Evolutionary conservation across 2,888 invertebrate genomes (phyloP).

Genomic region (Neuroscelio doddi): DNA sequence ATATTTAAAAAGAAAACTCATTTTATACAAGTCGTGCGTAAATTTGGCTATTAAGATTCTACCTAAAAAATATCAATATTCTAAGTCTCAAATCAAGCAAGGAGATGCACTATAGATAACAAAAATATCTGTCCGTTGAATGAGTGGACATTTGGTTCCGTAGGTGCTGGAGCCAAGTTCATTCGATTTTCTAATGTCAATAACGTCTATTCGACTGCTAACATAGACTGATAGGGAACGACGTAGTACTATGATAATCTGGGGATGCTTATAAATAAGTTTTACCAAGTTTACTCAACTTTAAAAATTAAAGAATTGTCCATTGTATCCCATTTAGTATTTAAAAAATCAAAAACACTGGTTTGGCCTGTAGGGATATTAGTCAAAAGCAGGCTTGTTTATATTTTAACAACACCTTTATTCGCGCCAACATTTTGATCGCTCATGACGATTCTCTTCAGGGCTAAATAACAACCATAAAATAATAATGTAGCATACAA

Average conservation of each 20-base stretch:
- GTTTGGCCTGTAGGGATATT: too few species aligned
- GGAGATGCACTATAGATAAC: constrained; percentile 65
- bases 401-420: too few species aligned
- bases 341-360: too few species aligned
- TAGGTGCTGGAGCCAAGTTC: constrained; percentile 44
- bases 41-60: constrained; percentile 43
- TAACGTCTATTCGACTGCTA: constrained; percentile 65
- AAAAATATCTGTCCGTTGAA: constrained; percentile 48
- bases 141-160: constrained; percentile 45
- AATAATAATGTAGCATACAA: too few species aligned
- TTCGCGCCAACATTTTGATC: too few species aligned
- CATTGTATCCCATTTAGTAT: too few species aligned
- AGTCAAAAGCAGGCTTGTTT: too few species aligned
- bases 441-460: too few species aligned
- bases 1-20: not conserved
- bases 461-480: too few species aligned
- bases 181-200: constrained; percentile 57
- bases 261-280: too few species aligned
- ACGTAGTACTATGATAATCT: constrained; percentile 62
- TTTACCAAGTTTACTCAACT: too few species aligned
- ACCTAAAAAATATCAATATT: constrained; percentile 52
- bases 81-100: constrained; percentile 60
- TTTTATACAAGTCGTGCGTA: constrained; percentile 23
- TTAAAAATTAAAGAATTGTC: too few species aligned
- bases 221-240: constrained; percentile 66